Percentiles rank a stretch among this genome's conserved stretches.
Conservation (phyloP, 2,888 invertebrate species). For the Trachelus tabidus region DNA sequence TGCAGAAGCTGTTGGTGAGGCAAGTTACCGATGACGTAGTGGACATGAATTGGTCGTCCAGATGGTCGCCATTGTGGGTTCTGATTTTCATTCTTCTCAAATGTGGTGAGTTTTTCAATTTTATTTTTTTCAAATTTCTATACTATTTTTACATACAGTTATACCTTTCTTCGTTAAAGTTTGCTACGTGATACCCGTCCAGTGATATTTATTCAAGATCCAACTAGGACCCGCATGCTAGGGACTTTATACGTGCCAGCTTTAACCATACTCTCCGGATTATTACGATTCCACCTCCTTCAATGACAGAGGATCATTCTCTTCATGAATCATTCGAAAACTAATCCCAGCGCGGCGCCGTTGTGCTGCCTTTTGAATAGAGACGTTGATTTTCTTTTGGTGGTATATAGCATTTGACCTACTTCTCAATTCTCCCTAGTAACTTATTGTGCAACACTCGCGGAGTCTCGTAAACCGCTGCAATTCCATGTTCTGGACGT, state of each 20-base stretch:
- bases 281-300: slow-evolving; percentile 10
- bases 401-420: background rate
- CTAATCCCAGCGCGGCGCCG: background rate
- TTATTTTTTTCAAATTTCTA: background rate
- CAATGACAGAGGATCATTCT: background rate
- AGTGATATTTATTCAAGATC: background rate
- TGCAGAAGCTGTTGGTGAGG: slow-evolving; percentile 39
- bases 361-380: background rate
- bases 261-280: slow-evolving; percentile 15
- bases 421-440: background rate
- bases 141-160: background rate
- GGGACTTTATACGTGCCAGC: background rate
- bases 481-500: background rate
- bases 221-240: background rate
- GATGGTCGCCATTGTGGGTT: slow-evolving; percentile 59
- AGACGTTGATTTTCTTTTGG: background rate
- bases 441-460: background rate
- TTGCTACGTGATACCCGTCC: background rate
- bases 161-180: slow-evolving; percentile 15
- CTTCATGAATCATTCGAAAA: slow-evolving; percentile 1
- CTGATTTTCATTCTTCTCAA: slow-evolving; percentile 59
- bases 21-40: slow-evolving; percentile 56
- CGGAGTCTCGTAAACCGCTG: background rate
- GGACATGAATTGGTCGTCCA: slow-evolving; percentile 63
- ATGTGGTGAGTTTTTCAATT: slow-evolving; percentile 49